phyloP scores from a whole-genome alignment of 2,797 vertebrate species.

The Pantherophis vulpinus region DNA sequence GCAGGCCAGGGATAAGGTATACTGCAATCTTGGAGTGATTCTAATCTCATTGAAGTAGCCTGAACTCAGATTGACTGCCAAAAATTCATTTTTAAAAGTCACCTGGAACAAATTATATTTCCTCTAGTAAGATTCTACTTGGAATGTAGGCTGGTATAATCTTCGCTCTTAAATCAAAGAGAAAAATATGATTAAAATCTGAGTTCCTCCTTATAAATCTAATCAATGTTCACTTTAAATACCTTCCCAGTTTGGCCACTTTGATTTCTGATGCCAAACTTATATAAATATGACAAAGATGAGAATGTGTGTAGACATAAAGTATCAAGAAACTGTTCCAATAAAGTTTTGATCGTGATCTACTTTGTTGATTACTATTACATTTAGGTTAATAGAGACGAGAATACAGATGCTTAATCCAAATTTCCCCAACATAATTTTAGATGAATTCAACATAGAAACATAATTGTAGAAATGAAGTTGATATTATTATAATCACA shows the following conservation, averaged over 20 bases:
- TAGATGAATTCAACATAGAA: background rate
- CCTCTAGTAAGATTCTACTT: background rate
- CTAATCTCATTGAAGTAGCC: constrained; percentile 7
- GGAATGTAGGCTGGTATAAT: constrained; percentile 1
- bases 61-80: background rate
- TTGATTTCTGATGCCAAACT: constrained; percentile 25
- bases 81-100: constrained; percentile 19
- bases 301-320: background rate
- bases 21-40: background rate
- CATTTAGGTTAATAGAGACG: background rate
- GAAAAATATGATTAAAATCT: constrained; percentile 1
- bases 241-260: background rate
- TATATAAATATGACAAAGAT: constrained; percentile 10
- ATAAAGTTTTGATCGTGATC: constrained; percentile 34
- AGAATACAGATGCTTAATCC: background rate
- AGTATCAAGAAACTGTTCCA: background rate
- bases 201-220: background rate
- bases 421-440: background rate
- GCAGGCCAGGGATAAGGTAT: background rate
- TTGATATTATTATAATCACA: background rate
- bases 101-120: constrained; percentile 18
- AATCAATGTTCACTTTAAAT: constrained; percentile 16
- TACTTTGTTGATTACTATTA: constrained; percentile 1
- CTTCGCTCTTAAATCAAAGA: background rate
- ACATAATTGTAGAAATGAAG: background rate